phyloP scores from a whole-genome alignment of 2,113 vertebrate genomes.

The Megaptera novaeangliae region DNA sequence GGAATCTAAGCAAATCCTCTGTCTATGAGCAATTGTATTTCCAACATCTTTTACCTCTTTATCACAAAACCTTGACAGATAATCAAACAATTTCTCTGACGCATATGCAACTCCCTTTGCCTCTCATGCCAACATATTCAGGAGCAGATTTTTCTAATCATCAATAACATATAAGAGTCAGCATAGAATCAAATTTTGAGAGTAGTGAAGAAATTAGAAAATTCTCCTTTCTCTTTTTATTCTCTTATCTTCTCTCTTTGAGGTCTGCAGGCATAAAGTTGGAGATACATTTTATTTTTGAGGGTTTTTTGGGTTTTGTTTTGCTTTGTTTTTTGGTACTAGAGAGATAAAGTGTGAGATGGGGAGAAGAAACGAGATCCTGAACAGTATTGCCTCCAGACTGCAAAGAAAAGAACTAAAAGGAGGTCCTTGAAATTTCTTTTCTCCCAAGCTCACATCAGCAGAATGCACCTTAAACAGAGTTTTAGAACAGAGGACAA shows the following conservation, averaged over 20 bases:
- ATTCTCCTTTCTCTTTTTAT: background rate
- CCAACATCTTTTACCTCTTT: background rate
- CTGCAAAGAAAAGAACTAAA: background rate
- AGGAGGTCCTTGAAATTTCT: background rate
- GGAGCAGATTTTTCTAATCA: background rate
- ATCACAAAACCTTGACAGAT: background rate
- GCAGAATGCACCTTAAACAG: background rate
- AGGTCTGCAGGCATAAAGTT: background rate
- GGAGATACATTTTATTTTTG: background rate
- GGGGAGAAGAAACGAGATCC: background rate
- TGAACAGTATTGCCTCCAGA: background rate
- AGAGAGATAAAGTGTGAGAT: background rate
- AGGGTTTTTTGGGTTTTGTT: background rate
- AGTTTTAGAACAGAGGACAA: background rate
- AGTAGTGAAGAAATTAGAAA: background rate
- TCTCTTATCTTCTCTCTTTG: background rate
- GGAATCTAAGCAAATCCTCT: background rate
- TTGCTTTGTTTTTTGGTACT: background rate
- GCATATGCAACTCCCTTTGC: background rate
- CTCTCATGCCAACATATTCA: background rate
- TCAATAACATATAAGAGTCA: background rate
- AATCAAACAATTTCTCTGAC: background rate
- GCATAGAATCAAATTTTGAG: background rate
- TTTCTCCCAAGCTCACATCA: background rate
- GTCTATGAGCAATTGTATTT: background rate